Percentiles rank a stretch among this genome's conserved stretches.
Evolutionary conservation across 2,888 invertebrate species (phyloP).

Genomic region (Aromia moschata): DNA sequence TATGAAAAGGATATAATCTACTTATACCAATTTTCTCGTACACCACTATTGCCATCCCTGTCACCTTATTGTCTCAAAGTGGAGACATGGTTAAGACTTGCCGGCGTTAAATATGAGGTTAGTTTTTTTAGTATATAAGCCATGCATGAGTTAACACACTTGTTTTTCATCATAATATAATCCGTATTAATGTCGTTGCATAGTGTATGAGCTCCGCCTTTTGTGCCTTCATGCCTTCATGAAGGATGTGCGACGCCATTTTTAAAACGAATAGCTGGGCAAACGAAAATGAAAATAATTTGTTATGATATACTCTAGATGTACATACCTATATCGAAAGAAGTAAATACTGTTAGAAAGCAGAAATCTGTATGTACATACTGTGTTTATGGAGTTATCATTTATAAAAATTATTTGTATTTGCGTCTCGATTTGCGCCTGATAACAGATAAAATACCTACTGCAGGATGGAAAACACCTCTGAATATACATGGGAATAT

Average conservation of each 20-base stretch:
- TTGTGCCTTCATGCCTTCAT: neutral
- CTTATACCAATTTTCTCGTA: constrained; percentile 92
- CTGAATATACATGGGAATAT: no score
- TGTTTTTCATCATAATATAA: neutral
- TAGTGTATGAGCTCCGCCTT: neutral
- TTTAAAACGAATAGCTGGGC: constrained; percentile 1
- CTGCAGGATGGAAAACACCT: no score
- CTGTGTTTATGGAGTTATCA: no score
- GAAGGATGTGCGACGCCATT: constrained; percentile 8
- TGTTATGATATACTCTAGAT: no score
- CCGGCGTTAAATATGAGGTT: constrained; percentile 94
- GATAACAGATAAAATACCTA: no score
- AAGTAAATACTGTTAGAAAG: neutral
- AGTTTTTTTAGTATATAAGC: neutral
- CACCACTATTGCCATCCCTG: constrained; percentile 87
- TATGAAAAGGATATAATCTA: constrained; percentile 94
- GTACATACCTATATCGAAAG: no score
- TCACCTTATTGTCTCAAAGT: constrained; percentile 95
- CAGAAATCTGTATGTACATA: neutral
- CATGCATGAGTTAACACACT: neutral
- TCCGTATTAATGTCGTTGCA: neutral
- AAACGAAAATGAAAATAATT: no score
- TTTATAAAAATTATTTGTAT: no score
- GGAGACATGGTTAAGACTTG: constrained; percentile 93
- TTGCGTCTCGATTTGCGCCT: no score